Conservation (phyloP, 2,797 vertebrate species). For the Forpus xanthops region DNA sequence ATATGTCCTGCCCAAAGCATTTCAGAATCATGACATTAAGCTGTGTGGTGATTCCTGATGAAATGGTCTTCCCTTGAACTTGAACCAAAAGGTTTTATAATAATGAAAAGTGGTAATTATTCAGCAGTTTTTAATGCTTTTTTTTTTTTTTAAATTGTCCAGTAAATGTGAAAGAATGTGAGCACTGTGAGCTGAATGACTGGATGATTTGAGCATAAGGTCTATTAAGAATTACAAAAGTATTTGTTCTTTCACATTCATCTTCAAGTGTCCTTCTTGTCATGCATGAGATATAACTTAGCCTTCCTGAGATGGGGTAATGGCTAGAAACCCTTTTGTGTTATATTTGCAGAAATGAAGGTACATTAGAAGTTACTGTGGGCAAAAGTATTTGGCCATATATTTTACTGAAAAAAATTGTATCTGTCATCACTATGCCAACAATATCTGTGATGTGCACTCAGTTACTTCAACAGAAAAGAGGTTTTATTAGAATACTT, state of each 20-base stretch:
- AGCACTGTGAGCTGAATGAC: not conserved
- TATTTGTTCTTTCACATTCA: not conserved
- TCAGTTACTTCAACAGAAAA: not conserved
- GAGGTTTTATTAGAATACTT: not conserved
- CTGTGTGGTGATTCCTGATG: not conserved
- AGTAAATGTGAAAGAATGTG: not conserved
- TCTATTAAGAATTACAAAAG: not conserved
- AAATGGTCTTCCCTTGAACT: not conserved
- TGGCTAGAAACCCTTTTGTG: not conserved
- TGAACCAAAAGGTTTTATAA: not conserved
- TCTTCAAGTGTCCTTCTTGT: not conserved
- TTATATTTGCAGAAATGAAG: not conserved
- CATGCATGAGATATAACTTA: not conserved
- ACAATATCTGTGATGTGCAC: not conserved
- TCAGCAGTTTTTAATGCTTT: not conserved
- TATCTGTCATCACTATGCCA: rapidly evolving
- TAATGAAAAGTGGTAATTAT: not conserved
- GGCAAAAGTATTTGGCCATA: not conserved
- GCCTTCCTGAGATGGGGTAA: rapidly evolving
- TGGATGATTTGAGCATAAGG: rapidly evolving
- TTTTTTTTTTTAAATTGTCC: not conserved
- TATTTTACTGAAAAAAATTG: not conserved
- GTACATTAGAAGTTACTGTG: not conserved
- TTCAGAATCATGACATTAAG: not conserved
- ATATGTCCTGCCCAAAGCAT: not conserved